Percentiles rank a stretch among this genome's conserved stretches.
Evolutionary conservation across 2,888 invertebrate species (phyloP).

Genomic region (Stenichneumon culpator): DNA sequence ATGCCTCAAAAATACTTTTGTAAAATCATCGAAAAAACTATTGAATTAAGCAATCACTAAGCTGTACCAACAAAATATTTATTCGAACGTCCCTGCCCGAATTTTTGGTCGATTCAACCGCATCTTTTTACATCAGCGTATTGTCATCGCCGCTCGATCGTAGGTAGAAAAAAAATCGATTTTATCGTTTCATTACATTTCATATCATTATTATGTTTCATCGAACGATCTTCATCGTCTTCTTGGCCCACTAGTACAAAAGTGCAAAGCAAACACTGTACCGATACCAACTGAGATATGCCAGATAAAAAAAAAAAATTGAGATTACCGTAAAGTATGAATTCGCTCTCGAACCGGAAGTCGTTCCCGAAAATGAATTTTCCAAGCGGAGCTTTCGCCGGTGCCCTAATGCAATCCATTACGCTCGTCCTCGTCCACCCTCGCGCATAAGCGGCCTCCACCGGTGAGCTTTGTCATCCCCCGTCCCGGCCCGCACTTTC

Average conservation of each 20-base stretch:
- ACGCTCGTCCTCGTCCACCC: slow-evolving; percentile 58
- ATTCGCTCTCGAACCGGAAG: slow-evolving; percentile 60
- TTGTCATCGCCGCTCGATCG: too few relatives aligned
- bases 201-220: too few relatives aligned
- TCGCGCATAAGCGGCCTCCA: slow-evolving; percentile 28
- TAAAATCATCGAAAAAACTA: too few relatives aligned
- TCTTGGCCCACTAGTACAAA: not conserved
- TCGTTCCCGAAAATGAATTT: slow-evolving; percentile 57
- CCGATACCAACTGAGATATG: not conserved
- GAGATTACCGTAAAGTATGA: slow-evolving; percentile 58
- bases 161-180: too few relatives aligned
- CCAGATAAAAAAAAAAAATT: not conserved
- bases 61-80: too few relatives aligned
- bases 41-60: too few relatives aligned
- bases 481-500: slow-evolving; percentile 65
- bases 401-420: slow-evolving; percentile 73
- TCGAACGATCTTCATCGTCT: too few relatives aligned
- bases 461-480: slow-evolving; percentile 38
- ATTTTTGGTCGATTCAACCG: too few relatives aligned
- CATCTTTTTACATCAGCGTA: too few relatives aligned
- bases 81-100: too few relatives aligned
- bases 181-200: too few relatives aligned
- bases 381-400: slow-evolving; percentile 62
- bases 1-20: too few relatives aligned
- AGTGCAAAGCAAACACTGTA: not conserved